A percentile compares a stretch with the other conserved stretches of the same genome.
phyloP scores from a whole-genome alignment of 2,797 vertebrate genomes.

The Nannoperca obscura region DNA sequence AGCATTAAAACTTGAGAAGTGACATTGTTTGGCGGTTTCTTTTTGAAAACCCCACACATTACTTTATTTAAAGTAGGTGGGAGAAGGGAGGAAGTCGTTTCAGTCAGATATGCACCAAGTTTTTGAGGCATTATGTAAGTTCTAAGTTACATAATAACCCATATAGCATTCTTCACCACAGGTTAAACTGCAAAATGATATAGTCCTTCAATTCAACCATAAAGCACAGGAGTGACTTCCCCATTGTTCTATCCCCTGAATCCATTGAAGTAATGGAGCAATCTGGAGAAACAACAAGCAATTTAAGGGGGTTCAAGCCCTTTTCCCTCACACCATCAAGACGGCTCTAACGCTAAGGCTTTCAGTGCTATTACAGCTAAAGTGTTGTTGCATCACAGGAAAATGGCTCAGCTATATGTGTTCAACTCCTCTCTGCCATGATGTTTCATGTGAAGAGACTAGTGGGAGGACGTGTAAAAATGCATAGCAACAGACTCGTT shows the following conservation, averaged over 20 bases:
- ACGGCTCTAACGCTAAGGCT: constrained; percentile 35
- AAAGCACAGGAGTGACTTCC: constrained; percentile 31
- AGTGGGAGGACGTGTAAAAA: constrained; percentile 82
- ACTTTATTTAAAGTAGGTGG: constrained; percentile 17
- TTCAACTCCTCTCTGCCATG: constrained; percentile 64
- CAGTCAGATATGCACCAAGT: constrained; percentile 10
- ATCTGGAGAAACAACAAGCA: constrained; percentile 60
- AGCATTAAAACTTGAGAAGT: neutral
- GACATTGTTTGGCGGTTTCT: neutral
- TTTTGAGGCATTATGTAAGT: constrained; percentile 41
- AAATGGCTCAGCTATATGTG: constrained; percentile 60
- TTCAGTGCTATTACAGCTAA: constrained; percentile 59
- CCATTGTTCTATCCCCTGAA: constrained; percentile 30
- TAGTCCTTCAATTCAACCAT: constrained; percentile 28
- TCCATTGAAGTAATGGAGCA: constrained; percentile 59
- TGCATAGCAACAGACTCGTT: constrained; percentile 85
- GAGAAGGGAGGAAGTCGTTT: constrained; percentile 24
- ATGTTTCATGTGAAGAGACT: constrained; percentile 75
- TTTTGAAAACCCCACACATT: neutral
- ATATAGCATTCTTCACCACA: constrained; percentile 29
- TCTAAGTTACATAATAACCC: constrained; percentile 46
- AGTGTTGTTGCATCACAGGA: constrained; percentile 65
- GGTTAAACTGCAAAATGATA: constrained; percentile 43
- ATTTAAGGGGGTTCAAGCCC: constrained; percentile 61
- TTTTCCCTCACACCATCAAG: constrained; percentile 46